Evolutionary conservation across 1,140 invertebrate genomes (phyloP), one percentile per base, ranked within the genome.

Genomic region (Rhynchophorus ferrugineus): DNA sequence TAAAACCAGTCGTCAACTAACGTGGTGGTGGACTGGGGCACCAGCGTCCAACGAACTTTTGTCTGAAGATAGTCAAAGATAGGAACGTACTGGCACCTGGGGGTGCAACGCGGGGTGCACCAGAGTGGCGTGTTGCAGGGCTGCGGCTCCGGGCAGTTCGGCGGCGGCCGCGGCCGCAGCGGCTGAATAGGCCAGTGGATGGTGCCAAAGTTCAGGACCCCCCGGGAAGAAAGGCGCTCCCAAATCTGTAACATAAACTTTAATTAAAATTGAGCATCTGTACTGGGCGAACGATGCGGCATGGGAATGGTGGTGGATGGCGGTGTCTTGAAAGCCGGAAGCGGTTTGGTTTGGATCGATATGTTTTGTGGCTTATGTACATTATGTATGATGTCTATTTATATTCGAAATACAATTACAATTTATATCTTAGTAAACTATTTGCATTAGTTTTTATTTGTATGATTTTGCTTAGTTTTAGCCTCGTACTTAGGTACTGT

Each of bases 91-190:
- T 70, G 91, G 91, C 77, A 95, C 88, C 83, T 96, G 92, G 72
- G 91, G 91, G 78, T 95, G 91, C 72, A 95, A 85, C 71, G 91
- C 91, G 68, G 91, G 92, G 76, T 95, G 92, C 61, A 95, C 88
- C 61, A 94, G 79, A 46, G 87, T 86, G 57, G 86, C 84, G 72
- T 91, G 89, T 69, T 92, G 90, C 60, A 93, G 78, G 43, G 83
- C 78, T 35, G 85, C 81, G 22, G 83, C 83, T 52, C 85, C 88
- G 67, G 92, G 74, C 69, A 92, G 89, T 44, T 82, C 83, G n/a
- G 61, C 61, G 3, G 80, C 80, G 48, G 85, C 85, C 43, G 85
- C 85, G 3, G 50, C 50, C 3, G 50, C 50, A 3, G 61, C 61
- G 3, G 61, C 61, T 49, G 81, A 82, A 70, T 89, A 90, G 51